A percentile compares a stretch with the other conserved stretches of the same genome.
These are phyloP conservation scores for Sitobion miscanthi DNA, from an alignment of 1,140 invertebrate genomes.

Conservation along the genomic window DNA sequence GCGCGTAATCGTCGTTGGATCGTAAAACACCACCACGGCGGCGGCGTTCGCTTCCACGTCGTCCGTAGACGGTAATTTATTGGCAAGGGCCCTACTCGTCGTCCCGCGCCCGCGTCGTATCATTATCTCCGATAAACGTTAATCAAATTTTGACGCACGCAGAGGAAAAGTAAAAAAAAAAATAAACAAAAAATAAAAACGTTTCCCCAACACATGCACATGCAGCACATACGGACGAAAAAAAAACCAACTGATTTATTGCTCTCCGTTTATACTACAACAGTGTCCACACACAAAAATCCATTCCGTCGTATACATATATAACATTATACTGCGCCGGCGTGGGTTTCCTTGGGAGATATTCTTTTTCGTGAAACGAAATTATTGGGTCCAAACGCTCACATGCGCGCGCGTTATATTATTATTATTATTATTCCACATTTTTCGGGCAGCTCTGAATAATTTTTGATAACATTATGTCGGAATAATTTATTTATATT, in stretches of 20 bases:
- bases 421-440: not conserved
- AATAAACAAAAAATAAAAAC: slow-evolving; percentile 14
- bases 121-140: slow-evolving; percentile 52
- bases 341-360: slow-evolving; percentile 52
- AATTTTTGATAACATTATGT: slow-evolving; percentile 33
- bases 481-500: slow-evolving; percentile 45
- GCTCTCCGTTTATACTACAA: not conserved
- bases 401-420: not conserved
- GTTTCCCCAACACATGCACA: not conserved
- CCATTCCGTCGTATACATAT: not conserved
- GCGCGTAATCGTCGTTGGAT: slow-evolving; percentile 5
- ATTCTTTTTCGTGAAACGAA: slow-evolving; percentile 38
- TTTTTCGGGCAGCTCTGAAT: not conserved
- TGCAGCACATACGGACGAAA: not conserved
- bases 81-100: slow-evolving; percentile 11
- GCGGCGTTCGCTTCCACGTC: not conserved
- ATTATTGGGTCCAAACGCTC: slow-evolving; percentile 33
- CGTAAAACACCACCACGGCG: slow-evolving; percentile 2
- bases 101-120: slow-evolving; percentile 21
- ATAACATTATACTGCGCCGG: not conserved
- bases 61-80: slow-evolving; percentile 41
- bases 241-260: slow-evolving; percentile 46
- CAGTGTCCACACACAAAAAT: slow-evolving; percentile 49
- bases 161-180: slow-evolving; percentile 29
- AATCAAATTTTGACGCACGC: slow-evolving; percentile 54